Conservation (phyloP, 2,888 invertebrate species). For the Polylopha cassiicola region DNA sequence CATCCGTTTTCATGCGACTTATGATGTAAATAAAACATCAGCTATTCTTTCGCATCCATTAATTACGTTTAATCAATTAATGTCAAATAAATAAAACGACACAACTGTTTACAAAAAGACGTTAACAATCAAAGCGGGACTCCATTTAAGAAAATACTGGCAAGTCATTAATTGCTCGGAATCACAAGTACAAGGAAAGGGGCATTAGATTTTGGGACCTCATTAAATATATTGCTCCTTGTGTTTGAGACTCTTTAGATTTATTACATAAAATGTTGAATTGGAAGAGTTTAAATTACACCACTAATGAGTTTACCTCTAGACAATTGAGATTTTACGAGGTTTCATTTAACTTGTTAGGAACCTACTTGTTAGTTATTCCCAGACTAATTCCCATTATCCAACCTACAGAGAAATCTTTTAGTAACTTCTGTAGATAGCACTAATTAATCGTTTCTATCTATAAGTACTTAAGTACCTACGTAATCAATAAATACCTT, state of each 20-base stretch:
- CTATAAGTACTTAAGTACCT: too few species aligned
- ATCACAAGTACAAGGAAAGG: conserved; percentile 28
- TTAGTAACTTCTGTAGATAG: too few species aligned
- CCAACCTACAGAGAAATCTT: too few species aligned
- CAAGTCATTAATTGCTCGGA: conserved; percentile 26
- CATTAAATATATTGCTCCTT: conserved; percentile 30
- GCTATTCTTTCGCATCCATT: not conserved
- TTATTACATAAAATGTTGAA: conserved; percentile 27
- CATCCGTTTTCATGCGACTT: not conserved
- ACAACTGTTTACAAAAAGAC: conserved; percentile 1
- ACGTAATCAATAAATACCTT: too few species aligned
- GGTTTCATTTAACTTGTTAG: too few species aligned
- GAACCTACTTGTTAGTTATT: too few species aligned
- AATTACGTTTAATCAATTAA: conserved; percentile 5
- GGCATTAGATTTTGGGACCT: conserved; percentile 29
- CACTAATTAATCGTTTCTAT: too few species aligned
- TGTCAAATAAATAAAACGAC: conserved; percentile 1
- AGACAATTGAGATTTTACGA: conserved; percentile 10
- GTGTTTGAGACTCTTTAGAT: conserved; percentile 28
- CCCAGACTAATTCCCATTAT: too few species aligned
- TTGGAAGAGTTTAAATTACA: conserved; percentile 20
- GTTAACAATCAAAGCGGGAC: conserved; percentile 14
- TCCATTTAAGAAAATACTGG: conserved; percentile 15
- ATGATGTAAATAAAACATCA: not conserved
- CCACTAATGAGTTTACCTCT: conserved; percentile 15